Base-by-base conservation (phyloP, 2,888 invertebrate species). In the Tenthredo livida region DNA sequence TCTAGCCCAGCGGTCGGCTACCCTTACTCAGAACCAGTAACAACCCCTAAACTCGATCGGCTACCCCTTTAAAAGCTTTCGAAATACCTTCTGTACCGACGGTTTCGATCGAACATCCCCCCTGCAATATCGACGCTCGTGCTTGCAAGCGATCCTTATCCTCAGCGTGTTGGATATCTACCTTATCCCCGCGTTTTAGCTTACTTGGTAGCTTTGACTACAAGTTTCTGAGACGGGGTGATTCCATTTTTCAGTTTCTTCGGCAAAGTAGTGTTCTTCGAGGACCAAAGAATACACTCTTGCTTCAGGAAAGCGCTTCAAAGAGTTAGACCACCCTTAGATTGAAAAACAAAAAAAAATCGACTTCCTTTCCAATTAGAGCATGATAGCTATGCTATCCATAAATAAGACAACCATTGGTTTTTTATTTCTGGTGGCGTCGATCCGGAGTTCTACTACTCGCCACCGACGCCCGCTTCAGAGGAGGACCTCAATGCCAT, bases 41-140 rank as follows among this genome's bases (percentile, higher is more conserved):
- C 78, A 25, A 77, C 80, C 80, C 80, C 80, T 80, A 40, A 54
- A 78, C 78, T 78, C 78, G 33, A 54, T 54, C 78, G 78, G 54
- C 37, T 78, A 78, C 72, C 78, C 37, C 58, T 80, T 40, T 7
- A 15, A 80, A 10, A 37, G 80, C 29, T 80, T 61, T 40, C 12
- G 21, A 12, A 61, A 40, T 80, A 6, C 80, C 80, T 61, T 40
- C 40, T 25, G 10, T 80, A 80, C 80, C 80, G 58, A 80, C 80
- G 3, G 33, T 50, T n/a, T 12, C 37, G 40, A 58, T 17, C 61
- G n/a, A 40, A 12, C 21, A 40, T 80, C 40, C 58, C 80, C 37
- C 12, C 61, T 80, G 80, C 80, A 61, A 61, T 80, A 80, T 80
- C 80, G 58, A 61, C 80, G 37, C 77, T 17, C 10, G 17, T 50